Base-by-base conservation (phyloP, 2,113 vertebrate species). In the Tachysurus fulvidraco region DNA sequence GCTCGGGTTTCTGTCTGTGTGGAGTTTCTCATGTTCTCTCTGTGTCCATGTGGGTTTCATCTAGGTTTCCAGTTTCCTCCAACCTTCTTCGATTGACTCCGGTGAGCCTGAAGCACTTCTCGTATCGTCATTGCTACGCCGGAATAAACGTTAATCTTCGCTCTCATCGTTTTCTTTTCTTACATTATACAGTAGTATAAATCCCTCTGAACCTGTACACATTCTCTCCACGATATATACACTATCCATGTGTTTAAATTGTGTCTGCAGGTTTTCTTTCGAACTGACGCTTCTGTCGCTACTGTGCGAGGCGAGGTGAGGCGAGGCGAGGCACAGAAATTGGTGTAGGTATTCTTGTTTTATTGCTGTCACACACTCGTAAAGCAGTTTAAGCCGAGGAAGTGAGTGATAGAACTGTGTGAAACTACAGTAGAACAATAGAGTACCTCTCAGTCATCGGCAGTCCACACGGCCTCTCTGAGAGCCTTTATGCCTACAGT, bases 401-500 rank as follows among this genome's bases (percentile, higher is more conserved):
- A 55, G 14, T 84, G 77, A 87, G 60, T 90, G 86, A 36, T 13
- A 9, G 57, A 79, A 88, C 90, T 89, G 90, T 90, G 84, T 78
- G 84, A 88, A 67, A 85, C 88, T 85, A 87, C 87, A 87, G 91
- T 65, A 83, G 87, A 89, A 92, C 87, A 90, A 88, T 92, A 88
- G 78, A 73, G 86, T 25, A 74, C 21, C 30, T 81, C 73, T 88
- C 88, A 91, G 88, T 89, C 85, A 50, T 88, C 64, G 28, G 85
- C 90, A 87, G 25, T 54, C 28, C 62, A 46, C 86, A 88, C 85
- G 86, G 83, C 90, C 77, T 87, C 85, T 80, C 57, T 83, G 80
- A 92, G 85, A 85, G 73, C 85, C 86, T 93, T 93, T 91, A 92
- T 85, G 67, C 89, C 50, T 83, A 78, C 69, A 80, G 84, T 92